Base-by-base conservation (phyloP, 1,140 invertebrate species). In the Oppia nitens region DNA sequence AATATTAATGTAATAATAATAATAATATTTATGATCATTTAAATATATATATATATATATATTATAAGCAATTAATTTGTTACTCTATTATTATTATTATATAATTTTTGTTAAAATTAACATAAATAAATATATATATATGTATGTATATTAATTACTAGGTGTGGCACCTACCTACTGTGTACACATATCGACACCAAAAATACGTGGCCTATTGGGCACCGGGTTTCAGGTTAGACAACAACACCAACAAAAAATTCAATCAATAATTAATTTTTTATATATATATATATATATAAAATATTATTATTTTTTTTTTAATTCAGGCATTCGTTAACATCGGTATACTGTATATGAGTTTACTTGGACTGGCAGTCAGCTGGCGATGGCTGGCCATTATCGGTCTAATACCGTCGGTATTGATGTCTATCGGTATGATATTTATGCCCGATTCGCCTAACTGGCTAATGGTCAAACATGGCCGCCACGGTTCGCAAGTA, bases 111-210 rank as follows among this genome's bases (percentile, higher is more conserved):
- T n/a, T n/a, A n/a, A n/a, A n/a, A n/a, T n/a, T n/a, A n/a, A n/a
- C n/a, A n/a, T n/a, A n/a, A n/a, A n/a, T n/a, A n/a, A n/a, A n/a
- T n/a, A n/a, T n/a, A n/a, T n/a, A n/a, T n/a, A n/a, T n/a, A n/a
- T n/a, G n/a, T n/a, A n/a, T n/a, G n/a, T n/a, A n/a, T n/a, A n/a
- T n/a, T n/a, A n/a, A n/a, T n/a, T n/a, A n/a, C n/a, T n/a, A n/a
- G n/a, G n/a, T 4, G 73, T 75, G 17, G 73, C 73, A 11, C 80
- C 82, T 1, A 82, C 90, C 57, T 93, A 92, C 72, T 81, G 92
- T 62, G 87, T 85, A 57, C 88, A 94, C 75, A 89, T 90, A 64
- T 83, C 87, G 17, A 81, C 86, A 27, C 83, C 86, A 11, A 81
- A 84, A 54, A 83, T 83, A 1, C 75, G 89, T 64, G 87, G 87